Conservation (phyloP, 2,797 vertebrate species). For the Chaetodon trifasciatus region DNA sequence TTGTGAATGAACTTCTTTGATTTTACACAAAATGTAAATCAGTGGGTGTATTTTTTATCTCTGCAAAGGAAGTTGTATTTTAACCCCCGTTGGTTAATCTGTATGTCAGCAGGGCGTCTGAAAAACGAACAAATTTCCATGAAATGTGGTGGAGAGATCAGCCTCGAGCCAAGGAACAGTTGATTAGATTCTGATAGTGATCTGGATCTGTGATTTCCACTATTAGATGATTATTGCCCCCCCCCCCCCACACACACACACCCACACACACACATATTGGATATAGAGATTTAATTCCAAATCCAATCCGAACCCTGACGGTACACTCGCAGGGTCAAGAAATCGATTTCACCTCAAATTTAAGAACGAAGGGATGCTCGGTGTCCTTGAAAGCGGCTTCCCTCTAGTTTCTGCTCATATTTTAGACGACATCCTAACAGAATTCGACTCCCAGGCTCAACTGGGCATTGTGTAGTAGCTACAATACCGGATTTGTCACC, state of each 20-base stretch:
- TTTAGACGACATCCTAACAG: constrained; percentile 37
- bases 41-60: not conserved
- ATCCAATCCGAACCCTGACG: constrained; percentile 67
- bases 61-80: constrained; percentile 13
- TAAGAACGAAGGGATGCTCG: constrained; percentile 29
- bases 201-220: constrained; percentile 74
- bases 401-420: constrained; percentile 17
- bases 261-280: constrained; percentile 42
- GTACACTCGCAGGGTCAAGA: constrained; percentile 60
- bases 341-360: constrained; percentile 76
- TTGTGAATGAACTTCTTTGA: not conserved
- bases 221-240: constrained; percentile 73
- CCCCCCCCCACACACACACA: not conserved
- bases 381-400: constrained; percentile 50
- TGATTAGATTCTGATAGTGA: constrained; percentile 78
- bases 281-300: constrained; percentile 76
- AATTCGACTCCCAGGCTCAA: constrained; percentile 19
- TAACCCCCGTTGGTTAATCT: constrained; percentile 43
- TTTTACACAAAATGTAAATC: constrained; percentile 8
- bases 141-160: constrained; percentile 45
- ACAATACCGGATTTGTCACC: constrained; percentile 53
- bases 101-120: constrained; percentile 26
- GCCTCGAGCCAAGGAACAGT: constrained; percentile 50
- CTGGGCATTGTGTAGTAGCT: constrained; percentile 29
- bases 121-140: constrained; percentile 57